These are phyloP conservation scores for Tapirus indicus DNA, from an alignment of 2,797 vertebrate species.

Conservation along the genomic window DNA sequence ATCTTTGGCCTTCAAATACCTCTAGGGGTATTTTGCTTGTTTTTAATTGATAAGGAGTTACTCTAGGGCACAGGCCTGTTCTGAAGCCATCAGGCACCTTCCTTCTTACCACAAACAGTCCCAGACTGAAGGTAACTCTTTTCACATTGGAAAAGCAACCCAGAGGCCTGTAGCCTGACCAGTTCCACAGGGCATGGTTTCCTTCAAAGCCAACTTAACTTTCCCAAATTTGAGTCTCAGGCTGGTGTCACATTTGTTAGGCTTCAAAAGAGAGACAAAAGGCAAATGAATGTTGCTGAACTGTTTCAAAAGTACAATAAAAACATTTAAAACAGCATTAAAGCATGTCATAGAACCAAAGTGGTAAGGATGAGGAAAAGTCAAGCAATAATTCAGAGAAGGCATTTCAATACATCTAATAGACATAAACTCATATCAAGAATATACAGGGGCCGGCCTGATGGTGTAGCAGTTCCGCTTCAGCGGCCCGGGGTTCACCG, in stretches of 20 bases:
- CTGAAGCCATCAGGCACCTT: neutral
- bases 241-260: neutral
- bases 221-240: constrained; percentile 17
- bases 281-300: neutral
- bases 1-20: neutral
- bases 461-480: no score
- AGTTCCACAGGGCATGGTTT: neutral
- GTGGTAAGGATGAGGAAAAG: neutral
- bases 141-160: neutral
- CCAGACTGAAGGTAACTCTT: neutral
- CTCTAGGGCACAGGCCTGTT: neutral
- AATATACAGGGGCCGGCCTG: neutral
- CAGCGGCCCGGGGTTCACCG: no score
- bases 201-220: constrained; percentile 10
- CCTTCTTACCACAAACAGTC: neutral
- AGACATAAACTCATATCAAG: neutral
- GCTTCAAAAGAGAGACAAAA: constrained; percentile 32
- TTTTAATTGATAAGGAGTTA: constrained; percentile 16
- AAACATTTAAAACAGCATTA: neutral
- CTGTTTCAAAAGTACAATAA: neutral
- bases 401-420: neutral
- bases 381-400: neutral
- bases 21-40: neutral
- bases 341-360: neutral
- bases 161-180: neutral